A percentile compares a stretch with the other conserved stretches of the same genome.
Conservation (phyloP, 1,140 invertebrate genomes). For the Sminthurides bifidus region DNA sequence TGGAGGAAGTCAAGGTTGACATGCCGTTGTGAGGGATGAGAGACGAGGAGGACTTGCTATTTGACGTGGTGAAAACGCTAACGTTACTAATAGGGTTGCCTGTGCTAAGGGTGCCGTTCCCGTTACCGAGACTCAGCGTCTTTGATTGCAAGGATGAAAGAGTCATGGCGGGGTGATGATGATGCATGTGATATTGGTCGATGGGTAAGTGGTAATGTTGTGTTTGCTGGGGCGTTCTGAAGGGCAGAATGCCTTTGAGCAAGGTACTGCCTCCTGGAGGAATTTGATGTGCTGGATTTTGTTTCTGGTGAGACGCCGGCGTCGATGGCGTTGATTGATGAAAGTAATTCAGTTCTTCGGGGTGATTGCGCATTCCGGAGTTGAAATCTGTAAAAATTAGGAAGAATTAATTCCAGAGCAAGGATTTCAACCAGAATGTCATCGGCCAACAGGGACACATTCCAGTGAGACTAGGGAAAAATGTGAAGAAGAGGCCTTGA, state of each 20-base stretch:
- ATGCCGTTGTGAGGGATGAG: conserved; percentile 5
- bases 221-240: conserved; percentile 8
- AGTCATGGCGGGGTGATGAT: background rate
- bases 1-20: background rate
- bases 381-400: conserved; percentile 19
- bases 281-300: background rate
- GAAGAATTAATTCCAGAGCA: too few relatives aligned
- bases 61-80: conserved; percentile 11
- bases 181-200: background rate
- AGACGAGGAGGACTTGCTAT: conserved; percentile 8
- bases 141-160: background rate
- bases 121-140: background rate
- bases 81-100: background rate
- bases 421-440: background rate
- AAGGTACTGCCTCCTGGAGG: conserved; percentile 3
- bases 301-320: conserved; percentile 8
- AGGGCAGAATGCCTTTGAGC: background rate
- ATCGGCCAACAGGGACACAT: background rate
- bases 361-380: conserved; percentile 20
- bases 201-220: conserved; percentile 4
- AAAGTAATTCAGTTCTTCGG: conserved; percentile 25
- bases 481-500: background rate
- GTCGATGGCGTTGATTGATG: conserved; percentile 21
- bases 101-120: background rate
- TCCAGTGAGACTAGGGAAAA: background rate